Percentiles rank a stretch among this genome's conserved stretches.
Evolutionary conservation across 2,797 vertebrate genomes (phyloP).

Genomic region (Lithobates pipiens): DNA sequence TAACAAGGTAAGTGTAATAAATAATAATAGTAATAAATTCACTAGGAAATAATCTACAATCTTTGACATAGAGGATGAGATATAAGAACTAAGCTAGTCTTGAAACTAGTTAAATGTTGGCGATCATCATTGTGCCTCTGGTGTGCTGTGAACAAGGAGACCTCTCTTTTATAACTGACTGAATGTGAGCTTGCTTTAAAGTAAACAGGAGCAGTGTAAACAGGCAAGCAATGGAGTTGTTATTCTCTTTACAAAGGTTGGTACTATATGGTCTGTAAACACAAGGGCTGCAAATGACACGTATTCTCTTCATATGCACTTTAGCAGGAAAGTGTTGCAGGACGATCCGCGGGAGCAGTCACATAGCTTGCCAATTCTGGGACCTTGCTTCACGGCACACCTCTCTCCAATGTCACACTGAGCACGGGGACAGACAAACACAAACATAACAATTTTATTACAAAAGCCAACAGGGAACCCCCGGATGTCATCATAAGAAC

Average conservation of each 20-base stretch:
- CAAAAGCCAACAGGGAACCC: background rate
- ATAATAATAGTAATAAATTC: background rate
- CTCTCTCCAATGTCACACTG: constrained; percentile 79
- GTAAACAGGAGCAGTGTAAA: constrained; percentile 15
- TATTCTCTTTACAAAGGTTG: constrained; percentile 10
- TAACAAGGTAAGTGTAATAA: constrained; percentile 1
- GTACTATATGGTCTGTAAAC: constrained; percentile 11
- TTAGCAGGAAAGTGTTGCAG: constrained; percentile 85
- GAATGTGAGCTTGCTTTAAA: background rate
- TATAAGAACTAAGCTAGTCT: background rate
- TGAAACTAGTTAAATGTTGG: background rate
- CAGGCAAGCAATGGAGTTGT: constrained; percentile 27
- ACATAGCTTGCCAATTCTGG: constrained; percentile 81
- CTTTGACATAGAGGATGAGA: background rate
- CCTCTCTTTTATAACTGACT: background rate
- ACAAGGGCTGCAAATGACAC: background rate
- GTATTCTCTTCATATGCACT: constrained; percentile 75
- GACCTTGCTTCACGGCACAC: constrained; percentile 80
- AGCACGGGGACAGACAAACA: constrained; percentile 15
- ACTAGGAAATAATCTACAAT: background rate
- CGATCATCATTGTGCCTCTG: background rate
- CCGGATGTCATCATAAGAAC: too few species aligned
- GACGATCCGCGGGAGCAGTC: constrained; percentile 77
- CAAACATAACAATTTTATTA: constrained; percentile 9
- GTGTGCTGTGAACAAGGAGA: constrained; percentile 2